These are phyloP conservation scores for Naja naja DNA, from an alignment of 2,113 vertebrate genomes.

Conservation along the genomic window DNA sequence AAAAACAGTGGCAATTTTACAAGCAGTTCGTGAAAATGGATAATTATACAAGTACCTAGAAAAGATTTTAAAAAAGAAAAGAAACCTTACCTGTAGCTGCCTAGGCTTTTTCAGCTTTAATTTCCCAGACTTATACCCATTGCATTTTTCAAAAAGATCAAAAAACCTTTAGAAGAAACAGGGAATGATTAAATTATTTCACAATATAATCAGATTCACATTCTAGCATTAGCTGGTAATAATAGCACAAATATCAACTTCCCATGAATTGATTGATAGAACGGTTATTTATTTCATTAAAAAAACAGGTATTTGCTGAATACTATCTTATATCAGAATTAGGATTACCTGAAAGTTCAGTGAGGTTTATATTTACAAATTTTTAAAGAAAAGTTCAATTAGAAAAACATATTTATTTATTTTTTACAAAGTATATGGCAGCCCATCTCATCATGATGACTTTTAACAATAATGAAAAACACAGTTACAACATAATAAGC, in stretches of 20 bases:
- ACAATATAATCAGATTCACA: neutral
- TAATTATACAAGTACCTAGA: slow-evolving; percentile 3
- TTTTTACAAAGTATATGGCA: neutral
- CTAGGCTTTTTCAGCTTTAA: slow-evolving; percentile 88
- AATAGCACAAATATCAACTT: neutral
- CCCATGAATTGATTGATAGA: neutral
- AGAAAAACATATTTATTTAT: neutral
- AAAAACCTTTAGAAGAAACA: slow-evolving; percentile 78
- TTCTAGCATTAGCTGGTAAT: neutral
- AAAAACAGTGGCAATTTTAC: slow-evolving; percentile 24
- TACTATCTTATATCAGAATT: neutral
- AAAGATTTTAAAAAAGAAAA: slow-evolving; percentile 35
- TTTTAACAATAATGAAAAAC: neutral
- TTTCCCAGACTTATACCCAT: slow-evolving; percentile 87
- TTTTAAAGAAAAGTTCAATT: neutral
- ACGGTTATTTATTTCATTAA: neutral
- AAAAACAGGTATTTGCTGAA: neutral
- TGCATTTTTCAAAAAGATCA: slow-evolving; percentile 90
- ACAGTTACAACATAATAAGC: neutral
- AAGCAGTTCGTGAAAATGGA: neutral
- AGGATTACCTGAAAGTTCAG: neutral
- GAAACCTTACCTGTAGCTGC: slow-evolving; percentile 79
- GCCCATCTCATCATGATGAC: neutral
- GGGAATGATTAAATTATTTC: neutral
- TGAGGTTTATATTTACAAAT: neutral